Conservation (phyloP, 2,797 vertebrate genomes). For the Meda fulgida region DNA sequence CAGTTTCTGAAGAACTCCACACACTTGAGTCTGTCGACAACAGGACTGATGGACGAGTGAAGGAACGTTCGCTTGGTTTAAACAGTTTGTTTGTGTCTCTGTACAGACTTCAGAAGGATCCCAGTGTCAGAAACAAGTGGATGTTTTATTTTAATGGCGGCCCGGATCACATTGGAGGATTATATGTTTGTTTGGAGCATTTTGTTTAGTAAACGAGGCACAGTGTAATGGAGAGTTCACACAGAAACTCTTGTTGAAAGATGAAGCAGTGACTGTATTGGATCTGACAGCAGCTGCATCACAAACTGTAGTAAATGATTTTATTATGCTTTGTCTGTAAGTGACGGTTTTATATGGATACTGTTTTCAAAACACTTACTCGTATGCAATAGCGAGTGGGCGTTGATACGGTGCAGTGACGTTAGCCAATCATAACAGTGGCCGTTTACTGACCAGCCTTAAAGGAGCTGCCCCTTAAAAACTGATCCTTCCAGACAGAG, state of each 20-base stretch:
- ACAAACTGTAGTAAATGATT: background rate
- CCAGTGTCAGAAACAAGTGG: background rate
- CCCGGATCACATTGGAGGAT: accelerated
- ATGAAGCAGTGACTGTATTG: background rate
- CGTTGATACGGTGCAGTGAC: too few species aligned
- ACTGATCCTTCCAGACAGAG: too few species aligned
- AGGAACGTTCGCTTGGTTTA: background rate
- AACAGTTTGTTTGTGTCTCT: background rate
- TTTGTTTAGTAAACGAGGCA: background rate
- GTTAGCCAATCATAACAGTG: too few species aligned
- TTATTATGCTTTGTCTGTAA: background rate
- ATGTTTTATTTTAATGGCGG: background rate
- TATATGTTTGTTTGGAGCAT: background rate
- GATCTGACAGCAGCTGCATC: too few species aligned
- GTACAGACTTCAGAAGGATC: background rate
- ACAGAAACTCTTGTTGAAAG: background rate
- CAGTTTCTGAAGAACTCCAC: too few species aligned
- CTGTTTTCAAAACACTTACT: background rate
- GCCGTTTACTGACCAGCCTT: too few species aligned
- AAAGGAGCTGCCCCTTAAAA: too few species aligned
- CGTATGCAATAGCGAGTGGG: too few species aligned
- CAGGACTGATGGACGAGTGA: background rate
- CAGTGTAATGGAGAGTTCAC: background rate
- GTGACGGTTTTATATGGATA: background rate
- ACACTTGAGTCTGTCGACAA: background rate